Conservation (phyloP, 2,797 vertebrate genomes). For the Echeneis naucrates region DNA sequence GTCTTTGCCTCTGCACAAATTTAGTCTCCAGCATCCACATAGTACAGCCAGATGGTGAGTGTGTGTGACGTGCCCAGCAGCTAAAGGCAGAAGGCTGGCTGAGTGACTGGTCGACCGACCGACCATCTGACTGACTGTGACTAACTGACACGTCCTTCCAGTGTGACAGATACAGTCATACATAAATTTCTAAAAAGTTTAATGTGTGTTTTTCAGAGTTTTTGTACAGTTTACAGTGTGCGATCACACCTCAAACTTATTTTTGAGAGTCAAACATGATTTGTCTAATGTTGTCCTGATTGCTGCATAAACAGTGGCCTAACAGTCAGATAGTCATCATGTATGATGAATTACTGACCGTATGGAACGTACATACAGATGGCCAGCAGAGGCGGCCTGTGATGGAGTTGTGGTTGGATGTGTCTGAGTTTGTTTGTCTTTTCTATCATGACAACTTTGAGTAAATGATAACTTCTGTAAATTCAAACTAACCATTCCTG, state of each 20-base stretch:
- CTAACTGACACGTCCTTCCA: slow-evolving; percentile 4
- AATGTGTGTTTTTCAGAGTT: background rate
- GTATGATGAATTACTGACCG: background rate
- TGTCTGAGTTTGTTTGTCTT: background rate
- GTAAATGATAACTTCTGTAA: background rate
- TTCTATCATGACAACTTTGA: background rate
- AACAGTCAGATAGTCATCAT: background rate
- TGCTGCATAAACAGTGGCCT: background rate
- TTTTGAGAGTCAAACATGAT: background rate
- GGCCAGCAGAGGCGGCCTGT: background rate
- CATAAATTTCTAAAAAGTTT: slow-evolving; percentile 6
- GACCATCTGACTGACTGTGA: slow-evolving; percentile 16
- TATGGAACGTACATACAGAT: background rate
- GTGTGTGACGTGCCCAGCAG: slow-evolving; percentile 23
- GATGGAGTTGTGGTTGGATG: background rate
- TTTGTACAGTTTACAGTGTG: background rate
- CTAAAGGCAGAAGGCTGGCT: slow-evolving; percentile 13
- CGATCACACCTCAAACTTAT: background rate
- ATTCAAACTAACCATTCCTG: background rate
- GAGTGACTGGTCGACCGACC: too few relatives aligned
- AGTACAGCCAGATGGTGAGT: slow-evolving; percentile 53
- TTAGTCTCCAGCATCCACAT: slow-evolving; percentile 53
- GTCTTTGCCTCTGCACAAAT: slow-evolving; percentile 28
- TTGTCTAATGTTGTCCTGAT: background rate
- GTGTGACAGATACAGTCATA: background rate